Evolutionary conservation across 2,113 vertebrate genomes (phyloP).

Genomic region (Origma solitaria): DNA sequence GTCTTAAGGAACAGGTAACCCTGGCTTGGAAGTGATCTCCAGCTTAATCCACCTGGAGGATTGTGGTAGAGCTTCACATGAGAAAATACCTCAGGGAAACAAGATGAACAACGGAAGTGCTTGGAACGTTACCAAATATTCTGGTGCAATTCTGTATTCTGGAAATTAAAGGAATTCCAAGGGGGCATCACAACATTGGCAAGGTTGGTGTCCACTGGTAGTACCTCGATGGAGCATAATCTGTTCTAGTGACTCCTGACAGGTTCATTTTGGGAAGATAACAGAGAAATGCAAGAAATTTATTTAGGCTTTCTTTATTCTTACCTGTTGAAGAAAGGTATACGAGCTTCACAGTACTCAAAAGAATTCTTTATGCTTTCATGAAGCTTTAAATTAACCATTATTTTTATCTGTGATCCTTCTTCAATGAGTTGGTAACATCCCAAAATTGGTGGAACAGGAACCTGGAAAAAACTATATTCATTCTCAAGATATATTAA

Average conservation of each 20-base stretch:
- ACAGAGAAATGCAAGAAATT: background rate
- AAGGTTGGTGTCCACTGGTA: background rate
- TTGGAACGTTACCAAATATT: background rate
- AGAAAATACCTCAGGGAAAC: background rate
- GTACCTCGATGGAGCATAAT: background rate
- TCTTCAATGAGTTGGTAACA: conserved; percentile 85
- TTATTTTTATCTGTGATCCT: conserved; percentile 76
- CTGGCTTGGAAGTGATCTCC: background rate
- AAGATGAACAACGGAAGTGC: background rate
- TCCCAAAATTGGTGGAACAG: conserved; percentile 90
- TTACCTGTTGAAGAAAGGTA: conserved; percentile 94
- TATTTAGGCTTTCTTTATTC: background rate
- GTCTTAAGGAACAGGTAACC: conserved; percentile 23
- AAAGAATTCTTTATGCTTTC: conserved; percentile 92
- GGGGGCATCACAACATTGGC: background rate
- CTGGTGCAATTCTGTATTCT: background rate
- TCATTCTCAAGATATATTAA: conserved; percentile 17
- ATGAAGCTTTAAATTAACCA: conserved; percentile 86
- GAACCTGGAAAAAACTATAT: conserved; percentile 76
- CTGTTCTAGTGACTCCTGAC: background rate
- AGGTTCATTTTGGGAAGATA: background rate
- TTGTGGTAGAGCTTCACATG: background rate
- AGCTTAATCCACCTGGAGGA: conserved; percentile 31
- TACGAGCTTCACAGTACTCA: conserved; percentile 89
- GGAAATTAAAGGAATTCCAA: background rate